phyloP scores from a whole-genome alignment of 2,797 vertebrate genomes.

The Forpus xanthops region DNA sequence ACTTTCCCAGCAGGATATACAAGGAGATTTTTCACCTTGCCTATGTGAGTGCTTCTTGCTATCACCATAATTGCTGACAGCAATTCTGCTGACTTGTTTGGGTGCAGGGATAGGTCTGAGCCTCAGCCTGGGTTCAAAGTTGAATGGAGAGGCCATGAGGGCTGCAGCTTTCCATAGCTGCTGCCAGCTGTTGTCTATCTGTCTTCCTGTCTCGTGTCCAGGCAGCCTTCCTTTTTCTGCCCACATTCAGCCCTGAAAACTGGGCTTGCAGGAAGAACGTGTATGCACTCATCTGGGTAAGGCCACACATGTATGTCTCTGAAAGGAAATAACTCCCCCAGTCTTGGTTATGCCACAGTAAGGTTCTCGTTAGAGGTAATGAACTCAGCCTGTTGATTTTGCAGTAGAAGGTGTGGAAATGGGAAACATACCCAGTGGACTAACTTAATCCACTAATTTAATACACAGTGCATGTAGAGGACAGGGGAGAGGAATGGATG shows the following conservation, averaged over 20 bases:
- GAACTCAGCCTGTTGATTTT: neutral
- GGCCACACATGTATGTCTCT: neutral
- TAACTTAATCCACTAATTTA: neutral
- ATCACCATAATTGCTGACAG: neutral
- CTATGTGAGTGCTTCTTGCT: neutral
- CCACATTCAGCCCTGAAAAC: neutral
- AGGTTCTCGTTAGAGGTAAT: neutral
- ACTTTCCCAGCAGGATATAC: neutral
- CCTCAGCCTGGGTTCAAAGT: neutral
- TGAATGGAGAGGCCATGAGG: neutral
- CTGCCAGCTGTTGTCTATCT: neutral
- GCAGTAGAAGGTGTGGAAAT: neutral
- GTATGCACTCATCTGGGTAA: neutral
- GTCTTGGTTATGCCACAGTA: neutral
- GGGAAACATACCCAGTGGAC: neutral
- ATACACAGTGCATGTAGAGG: neutral
- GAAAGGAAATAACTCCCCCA: neutral
- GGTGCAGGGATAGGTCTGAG: neutral
- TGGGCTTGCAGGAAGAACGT: neutral
- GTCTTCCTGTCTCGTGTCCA: too few relatives aligned
- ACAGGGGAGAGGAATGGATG: neutral
- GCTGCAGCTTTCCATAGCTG: neutral
- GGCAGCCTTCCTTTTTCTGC: neutral
- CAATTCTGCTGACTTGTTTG: neutral
- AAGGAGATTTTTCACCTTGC: neutral